A percentile compares a stretch with the other conserved stretches of the same genome.
Conservation (phyloP, 2,113 vertebrate species). For the Cromileptes altivelis region DNA sequence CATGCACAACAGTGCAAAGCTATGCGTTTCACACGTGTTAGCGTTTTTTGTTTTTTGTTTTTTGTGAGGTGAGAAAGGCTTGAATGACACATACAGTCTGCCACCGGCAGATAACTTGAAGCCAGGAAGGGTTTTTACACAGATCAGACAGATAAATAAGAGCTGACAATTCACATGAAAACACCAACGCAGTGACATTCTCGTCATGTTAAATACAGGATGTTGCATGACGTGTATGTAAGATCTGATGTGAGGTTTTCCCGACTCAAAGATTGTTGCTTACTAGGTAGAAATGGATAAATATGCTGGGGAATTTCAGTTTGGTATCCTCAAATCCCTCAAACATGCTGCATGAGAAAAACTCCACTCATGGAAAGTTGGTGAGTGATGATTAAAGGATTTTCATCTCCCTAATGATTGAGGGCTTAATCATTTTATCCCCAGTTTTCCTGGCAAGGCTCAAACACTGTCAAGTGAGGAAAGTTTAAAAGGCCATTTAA, state of each 20-base stretch:
- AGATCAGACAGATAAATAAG: constrained; percentile 5
- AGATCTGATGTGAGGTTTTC: neutral
- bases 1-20: neutral
- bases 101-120: constrained; percentile 9
- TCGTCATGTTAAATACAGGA: constrained; percentile 14
- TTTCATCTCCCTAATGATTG: constrained; percentile 29
- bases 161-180: constrained; percentile 27
- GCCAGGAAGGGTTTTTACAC: constrained; percentile 23
- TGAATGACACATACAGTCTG: constrained; percentile 10
- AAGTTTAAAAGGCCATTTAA: constrained; percentile 35
- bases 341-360: constrained; percentile 2
- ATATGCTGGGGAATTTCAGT: neutral
- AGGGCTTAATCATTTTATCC: constrained; percentile 39
- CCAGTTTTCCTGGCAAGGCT: constrained; percentile 44
- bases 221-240: neutral
- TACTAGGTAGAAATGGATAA: neutral
- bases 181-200: neutral
- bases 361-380: constrained; percentile 13
- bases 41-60: neutral
- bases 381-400: constrained; percentile 39
- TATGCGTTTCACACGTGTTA: constrained; percentile 13
- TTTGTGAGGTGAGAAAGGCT: constrained; percentile 24
- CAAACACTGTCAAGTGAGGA: neutral
- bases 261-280: neutral
- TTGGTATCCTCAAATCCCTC: neutral